phyloP scores from a whole-genome alignment of 2,113 vertebrate genomes.

The Oryzias curvinotus region DNA sequence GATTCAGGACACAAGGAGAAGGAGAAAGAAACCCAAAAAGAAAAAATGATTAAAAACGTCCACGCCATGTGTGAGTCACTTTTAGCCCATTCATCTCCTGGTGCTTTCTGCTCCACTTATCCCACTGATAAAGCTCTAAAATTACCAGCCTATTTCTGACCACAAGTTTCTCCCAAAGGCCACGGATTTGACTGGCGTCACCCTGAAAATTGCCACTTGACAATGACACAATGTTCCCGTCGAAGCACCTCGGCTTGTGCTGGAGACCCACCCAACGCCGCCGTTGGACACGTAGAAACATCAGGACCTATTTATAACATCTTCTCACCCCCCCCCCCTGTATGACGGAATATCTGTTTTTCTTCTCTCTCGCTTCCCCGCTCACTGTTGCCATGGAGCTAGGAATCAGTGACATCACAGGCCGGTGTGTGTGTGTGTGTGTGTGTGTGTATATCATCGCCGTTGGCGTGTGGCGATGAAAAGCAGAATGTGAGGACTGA shows the following conservation, averaged over 20 bases:
- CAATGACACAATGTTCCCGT: conserved; percentile 34
- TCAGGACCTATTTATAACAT: conserved; percentile 73
- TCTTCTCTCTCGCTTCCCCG: conserved; percentile 12
- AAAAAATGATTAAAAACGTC: background rate
- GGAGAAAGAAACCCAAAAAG: conserved; percentile 10
- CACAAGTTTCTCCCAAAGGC: conserved; percentile 22
- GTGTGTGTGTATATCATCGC: conserved; percentile 16
- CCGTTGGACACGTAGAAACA: conserved; percentile 51
- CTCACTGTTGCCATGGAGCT: conserved; percentile 77
- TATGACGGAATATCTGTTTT: conserved; percentile 54
- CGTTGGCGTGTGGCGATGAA: conserved; percentile 41
- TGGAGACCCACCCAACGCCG: conserved; percentile 7
- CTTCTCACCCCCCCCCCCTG: conserved; percentile 30
- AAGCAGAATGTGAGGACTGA: conserved; percentile 43
- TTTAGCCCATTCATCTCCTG: conserved; percentile 11
- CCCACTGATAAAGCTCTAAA: conserved; percentile 11
- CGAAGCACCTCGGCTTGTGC: conserved; percentile 13
- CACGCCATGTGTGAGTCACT: conserved; percentile 17
- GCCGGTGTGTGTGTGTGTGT: conserved; percentile 10
- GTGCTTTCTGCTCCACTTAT: conserved; percentile 25
- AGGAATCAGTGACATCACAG: conserved; percentile 72
- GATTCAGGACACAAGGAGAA: conserved; percentile 25
- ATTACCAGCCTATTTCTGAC: conserved; percentile 33
- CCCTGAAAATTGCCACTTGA: conserved; percentile 33
- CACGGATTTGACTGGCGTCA: conserved; percentile 10